These are phyloP conservation scores for Mya arenaria DNA, from an alignment of 1,140 invertebrate genomes.

Conservation along the genomic window DNA sequence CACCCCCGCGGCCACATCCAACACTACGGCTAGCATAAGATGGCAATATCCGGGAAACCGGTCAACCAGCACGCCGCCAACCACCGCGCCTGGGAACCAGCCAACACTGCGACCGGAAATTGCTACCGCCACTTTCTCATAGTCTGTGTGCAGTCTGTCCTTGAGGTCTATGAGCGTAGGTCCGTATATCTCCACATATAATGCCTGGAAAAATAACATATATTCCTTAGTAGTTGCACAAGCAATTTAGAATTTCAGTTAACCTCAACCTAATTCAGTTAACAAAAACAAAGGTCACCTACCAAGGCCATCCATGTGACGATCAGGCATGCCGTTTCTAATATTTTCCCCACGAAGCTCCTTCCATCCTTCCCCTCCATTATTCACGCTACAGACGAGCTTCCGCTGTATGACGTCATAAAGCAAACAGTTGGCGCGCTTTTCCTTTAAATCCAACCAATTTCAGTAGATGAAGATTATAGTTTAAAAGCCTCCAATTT, in stretches of 20 bases:
- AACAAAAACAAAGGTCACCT: background rate
- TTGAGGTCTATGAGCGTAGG: slow-evolving; percentile 63
- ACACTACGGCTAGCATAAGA: slow-evolving; percentile 59
- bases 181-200: slow-evolving; percentile 61
- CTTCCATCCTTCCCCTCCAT: too few relatives aligned
- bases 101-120: slow-evolving; percentile 62
- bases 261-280: background rate
- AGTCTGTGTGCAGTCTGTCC: slow-evolving; percentile 38
- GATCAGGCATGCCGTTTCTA: slow-evolving; percentile 19
- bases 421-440: too few relatives aligned
- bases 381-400: too few relatives aligned
- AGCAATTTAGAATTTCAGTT: too few relatives aligned
- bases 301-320: slow-evolving; percentile 41
- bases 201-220: slow-evolving; percentile 50
- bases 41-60: slow-evolving; percentile 53
- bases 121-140: slow-evolving; percentile 59
- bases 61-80: slow-evolving; percentile 57
- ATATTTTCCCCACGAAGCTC: background rate
- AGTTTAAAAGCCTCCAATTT: too few relatives aligned
- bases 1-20: slow-evolving; percentile 33
- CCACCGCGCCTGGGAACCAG: slow-evolving; percentile 57
- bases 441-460: too few relatives aligned
- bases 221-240: background rate
- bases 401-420: too few relatives aligned
- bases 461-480: too few relatives aligned